Evolutionary conservation across 2,797 vertebrate genomes (phyloP).

Genomic region (Falco columbarius): DNA sequence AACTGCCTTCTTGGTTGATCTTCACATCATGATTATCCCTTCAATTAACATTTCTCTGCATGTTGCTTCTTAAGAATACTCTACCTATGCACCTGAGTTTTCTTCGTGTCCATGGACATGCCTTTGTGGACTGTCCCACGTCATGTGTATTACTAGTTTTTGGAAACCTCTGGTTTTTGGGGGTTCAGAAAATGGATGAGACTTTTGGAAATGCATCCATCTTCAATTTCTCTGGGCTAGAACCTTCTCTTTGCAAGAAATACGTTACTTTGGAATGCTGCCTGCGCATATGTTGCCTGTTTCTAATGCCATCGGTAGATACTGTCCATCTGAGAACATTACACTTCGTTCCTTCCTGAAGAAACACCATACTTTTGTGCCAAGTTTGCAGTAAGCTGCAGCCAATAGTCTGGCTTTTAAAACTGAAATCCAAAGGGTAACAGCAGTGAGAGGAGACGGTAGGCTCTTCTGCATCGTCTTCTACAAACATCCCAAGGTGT

Average conservation of each 20-base stretch:
- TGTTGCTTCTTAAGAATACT: background rate
- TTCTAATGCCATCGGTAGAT: conserved; percentile 28
- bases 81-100: background rate
- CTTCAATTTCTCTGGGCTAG: background rate
- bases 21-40: background rate
- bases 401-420: conserved; percentile 9
- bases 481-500: background rate
- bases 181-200: background rate
- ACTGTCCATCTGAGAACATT: conserved; percentile 44
- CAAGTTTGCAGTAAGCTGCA: conserved; percentile 39
- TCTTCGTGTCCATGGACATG: background rate
- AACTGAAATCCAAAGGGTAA: background rate
- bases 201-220: background rate
- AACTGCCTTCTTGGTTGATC: background rate
- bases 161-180: background rate
- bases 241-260: background rate
- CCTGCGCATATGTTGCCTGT: conserved; percentile 33
- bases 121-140: background rate
- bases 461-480: rapidly evolving
- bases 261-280: background rate
- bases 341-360: conserved; percentile 46
- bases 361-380: conserved; percentile 11
- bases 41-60: background rate
- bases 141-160: background rate
- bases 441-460: background rate